Percentiles rank a stretch among this genome's conserved stretches.
phyloP scores from a whole-genome alignment of 2,888 invertebrate species.

The Theodoxus fluviatilis region DNA sequence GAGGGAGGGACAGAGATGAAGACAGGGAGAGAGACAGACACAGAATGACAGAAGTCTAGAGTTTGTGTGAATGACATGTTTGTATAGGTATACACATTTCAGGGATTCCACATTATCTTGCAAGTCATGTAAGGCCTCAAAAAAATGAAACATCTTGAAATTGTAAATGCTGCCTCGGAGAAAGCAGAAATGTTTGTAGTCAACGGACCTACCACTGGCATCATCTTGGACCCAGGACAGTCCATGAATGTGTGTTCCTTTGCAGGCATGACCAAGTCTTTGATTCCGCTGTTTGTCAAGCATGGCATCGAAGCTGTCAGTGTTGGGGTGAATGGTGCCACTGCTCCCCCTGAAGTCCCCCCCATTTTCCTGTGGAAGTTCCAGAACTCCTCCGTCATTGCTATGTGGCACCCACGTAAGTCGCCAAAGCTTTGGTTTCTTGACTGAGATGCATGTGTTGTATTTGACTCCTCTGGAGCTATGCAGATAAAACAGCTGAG shows the following conservation, averaged over 20 bases:
- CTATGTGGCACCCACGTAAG: constrained; percentile 54
- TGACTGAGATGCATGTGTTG: too few relatives aligned
- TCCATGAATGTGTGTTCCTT: background rate
- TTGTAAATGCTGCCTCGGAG: too few relatives aligned
- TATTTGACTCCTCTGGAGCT: too few relatives aligned
- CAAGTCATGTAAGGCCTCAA: background rate
- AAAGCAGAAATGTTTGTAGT: background rate
- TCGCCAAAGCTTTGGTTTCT: too few relatives aligned
- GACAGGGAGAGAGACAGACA: too few relatives aligned
- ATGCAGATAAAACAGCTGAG: too few relatives aligned
- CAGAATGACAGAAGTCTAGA: too few relatives aligned
- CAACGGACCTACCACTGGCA: background rate
- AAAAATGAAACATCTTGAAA: background rate
- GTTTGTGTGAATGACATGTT: too few relatives aligned
- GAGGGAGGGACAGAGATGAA: too few relatives aligned
- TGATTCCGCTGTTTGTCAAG: constrained; percentile 46
- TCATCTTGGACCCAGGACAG: too few relatives aligned
- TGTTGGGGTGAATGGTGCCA: constrained; percentile 55
- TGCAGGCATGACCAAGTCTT: constrained; percentile 48
- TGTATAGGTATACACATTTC: too few relatives aligned
- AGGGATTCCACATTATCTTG: background rate
- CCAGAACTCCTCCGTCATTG: constrained; percentile 43
- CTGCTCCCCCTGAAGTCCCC: constrained; percentile 52
- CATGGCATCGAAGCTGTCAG: constrained; percentile 47
- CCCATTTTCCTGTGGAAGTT: constrained; percentile 53